Base-by-base conservation (phyloP, 2,797 vertebrate genomes). In the Peromyscus nudipes region DNA sequence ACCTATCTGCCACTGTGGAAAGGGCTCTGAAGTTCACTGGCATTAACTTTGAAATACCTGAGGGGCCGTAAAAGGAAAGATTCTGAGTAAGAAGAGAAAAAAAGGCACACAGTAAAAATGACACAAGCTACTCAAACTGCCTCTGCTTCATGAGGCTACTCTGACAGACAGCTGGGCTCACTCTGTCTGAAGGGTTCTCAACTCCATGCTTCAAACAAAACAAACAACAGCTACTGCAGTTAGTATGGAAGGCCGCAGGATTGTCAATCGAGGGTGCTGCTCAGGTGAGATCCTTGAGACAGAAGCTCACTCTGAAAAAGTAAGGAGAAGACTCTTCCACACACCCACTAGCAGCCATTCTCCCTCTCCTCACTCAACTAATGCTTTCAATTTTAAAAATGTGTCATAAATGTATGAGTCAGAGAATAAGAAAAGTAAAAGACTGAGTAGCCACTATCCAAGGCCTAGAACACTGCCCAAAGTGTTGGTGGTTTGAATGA, bases 341-440 rank as follows among this genome's bases (percentile, higher is more conserved):
- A 86, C 29, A 21, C 29, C 23, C 60, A 40, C 79, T 52, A n/a
- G 60, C 25, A 65, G 34, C 60, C 31, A 67, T 21, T 81, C 77
- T 83, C 85, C 46, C 71, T 89, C 19, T 60, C 17, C 81, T 49
- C 23, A 93, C 81, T 49, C 23, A 94, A 89, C 17, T 81, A 60
- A 85, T 5, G 6, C 87, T 86, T 77, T 91, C 80, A 86, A 79
- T 17, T 75, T 25, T 75, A 37, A 87, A 67, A 49, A 27, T 84
- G 62, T 55, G 86, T 77, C 49, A 65, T 75, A 92, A 84, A 92
- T 73, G 46, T 27, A 29, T 0, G 82, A 34, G 29, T 75, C 81
- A 82, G 77, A 94, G 43, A 96, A 65, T 40, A 93, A 89, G 75
- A 85, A 82, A 73, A 94, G 52, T 21, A 80, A 77, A 69, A 5